Base-by-base conservation (phyloP, 2,888 invertebrate species). In the Scaptomyza caliginosa region DNA sequence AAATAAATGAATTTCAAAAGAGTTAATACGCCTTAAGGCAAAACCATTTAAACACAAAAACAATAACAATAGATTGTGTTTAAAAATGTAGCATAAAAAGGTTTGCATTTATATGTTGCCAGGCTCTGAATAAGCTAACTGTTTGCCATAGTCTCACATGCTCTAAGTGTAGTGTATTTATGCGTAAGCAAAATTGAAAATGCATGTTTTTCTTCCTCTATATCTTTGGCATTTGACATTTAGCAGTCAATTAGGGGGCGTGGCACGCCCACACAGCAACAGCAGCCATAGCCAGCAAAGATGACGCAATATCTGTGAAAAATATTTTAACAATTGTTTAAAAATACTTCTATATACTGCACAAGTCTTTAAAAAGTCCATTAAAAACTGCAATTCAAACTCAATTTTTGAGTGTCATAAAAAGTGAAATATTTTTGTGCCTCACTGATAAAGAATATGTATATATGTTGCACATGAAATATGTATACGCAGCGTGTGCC, bases 401-500 rank as follows among this genome's bases (percentile, higher is more conserved):
- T 16, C 7, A 10, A 7, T 39, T 52, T 16, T 26, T 34, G 13
- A 45, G 30, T 57, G 42, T 10, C 21, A 46, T 45, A 46, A 32
- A 30, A 32, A 26, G 26, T 7, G 38, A 59, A 16, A 28, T 48
- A 40, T 17, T 32, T 17, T 11, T 2, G 2, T 16, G 6, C 7
- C 6, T 28, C 34, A 26, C 3, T 24, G 13, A 24, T 13, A n/a
- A 21, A 57, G n/a, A 34, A 21, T 2, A 2, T 4, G n/a, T 5
- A 17, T 26, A 19, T 8, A 2, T 24, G 34, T 8, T 3, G 3
- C 7, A 16, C 13, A 43, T 5, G 23, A 28, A 43, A 11, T 43
- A 57, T 51, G 48, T 40, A 57, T 57, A 70, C 57, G 74, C 74
- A 54, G 43, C 42, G 32, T 73, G 67, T 11, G 49, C 39, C 19